Base-by-base conservation (phyloP, 1,140 invertebrate genomes). In the Holotrichia oblita region DNA sequence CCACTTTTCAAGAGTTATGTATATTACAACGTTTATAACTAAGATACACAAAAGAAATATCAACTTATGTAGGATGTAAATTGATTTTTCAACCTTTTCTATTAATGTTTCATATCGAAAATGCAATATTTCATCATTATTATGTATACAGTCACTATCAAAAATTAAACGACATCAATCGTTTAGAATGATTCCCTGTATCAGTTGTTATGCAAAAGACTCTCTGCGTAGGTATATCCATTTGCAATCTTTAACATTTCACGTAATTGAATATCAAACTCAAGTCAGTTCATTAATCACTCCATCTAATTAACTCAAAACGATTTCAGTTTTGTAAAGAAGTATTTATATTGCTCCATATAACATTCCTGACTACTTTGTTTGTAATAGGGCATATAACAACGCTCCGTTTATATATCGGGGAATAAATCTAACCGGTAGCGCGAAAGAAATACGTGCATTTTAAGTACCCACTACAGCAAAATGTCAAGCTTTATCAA, bases 401-500 rank as follows among this genome's bases (percentile, higher is more conserved):
- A 69, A 9, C 61, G 27, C 22, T 27, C 17, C 20, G 27, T 69
- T 69, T 27, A 27, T 6, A 69, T 34, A 69, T 27, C 61, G 12
- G 27, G 4, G 61, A 22, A 69, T 69, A 69, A 22, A 69, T 69
- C 61, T 69, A 69, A 22, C 22, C 27, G 17, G 27, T 12, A 69
- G 61, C 22, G 22, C 10, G 61, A 34, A 34, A 69, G 61, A 27
- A 69, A 69, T 69, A 69, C 27, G 27, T 69, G 61, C 61, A 69
- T 34, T 69, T 69, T 69, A 69, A 69, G 22, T 34, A 69, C 12
- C 20, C 22, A 17, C 44, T 69, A 69, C 61, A 69, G 61, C 27
- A 27, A 69, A 69, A 69, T 69, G 61, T 69, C 61, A 69, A 69
- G 22, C 61, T 69, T 69, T 69, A 69, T 69, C 61, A 69, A 69